Conservation (phyloP, 2,888 invertebrate species). For the Andrena haemorrhoa region DNA sequence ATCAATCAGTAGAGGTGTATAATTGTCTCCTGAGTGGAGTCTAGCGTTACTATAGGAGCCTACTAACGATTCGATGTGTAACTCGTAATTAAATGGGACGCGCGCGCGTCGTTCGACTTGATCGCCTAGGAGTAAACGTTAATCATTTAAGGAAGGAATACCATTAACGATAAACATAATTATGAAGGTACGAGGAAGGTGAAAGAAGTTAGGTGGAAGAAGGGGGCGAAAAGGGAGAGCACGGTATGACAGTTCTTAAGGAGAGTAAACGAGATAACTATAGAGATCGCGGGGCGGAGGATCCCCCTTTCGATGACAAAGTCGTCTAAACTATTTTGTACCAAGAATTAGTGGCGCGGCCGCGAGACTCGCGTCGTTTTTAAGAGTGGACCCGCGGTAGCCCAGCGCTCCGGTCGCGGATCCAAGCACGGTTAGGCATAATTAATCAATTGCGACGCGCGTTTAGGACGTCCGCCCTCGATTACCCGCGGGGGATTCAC, state of each 20-base stretch:
- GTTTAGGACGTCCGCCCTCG: slow-evolving; percentile 30
- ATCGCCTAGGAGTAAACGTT: slow-evolving; percentile 41
- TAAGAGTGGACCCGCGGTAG: slow-evolving; percentile 34
- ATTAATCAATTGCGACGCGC: slow-evolving; percentile 47
- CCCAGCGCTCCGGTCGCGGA: slow-evolving; percentile 18
- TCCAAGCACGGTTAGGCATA: slow-evolving; percentile 45
- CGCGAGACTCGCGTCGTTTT: slow-evolving; percentile 51
- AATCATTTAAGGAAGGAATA: slow-evolving; percentile 38
- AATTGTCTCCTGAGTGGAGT: slow-evolving; percentile 50
- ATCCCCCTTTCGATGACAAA: slow-evolving; percentile 57
- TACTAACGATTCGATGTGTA: slow-evolving; percentile 60
- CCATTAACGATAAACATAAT: slow-evolving; percentile 41
- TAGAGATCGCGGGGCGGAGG: slow-evolving; percentile 33
- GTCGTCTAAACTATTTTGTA: slow-evolving; percentile 79
- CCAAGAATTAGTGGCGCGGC: slow-evolving; percentile 67
- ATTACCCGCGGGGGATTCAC: background rate
- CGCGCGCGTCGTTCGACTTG: slow-evolving; percentile 32
- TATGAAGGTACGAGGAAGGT: slow-evolving; percentile 3
- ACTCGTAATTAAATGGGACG: slow-evolving; percentile 49
- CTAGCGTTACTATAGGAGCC: slow-evolving; percentile 55
- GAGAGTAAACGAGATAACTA: slow-evolving; percentile 35
- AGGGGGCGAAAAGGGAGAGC: slow-evolving; percentile 70
- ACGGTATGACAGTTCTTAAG: slow-evolving; percentile 83
- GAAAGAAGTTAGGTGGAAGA: slow-evolving; percentile 7
- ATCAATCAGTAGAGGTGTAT: slow-evolving; percentile 61